Evolutionary conservation across 2,797 vertebrate species (phyloP), one percentile per base, ranked within the genome.

Genomic region (Catharus ustulatus): DNA sequence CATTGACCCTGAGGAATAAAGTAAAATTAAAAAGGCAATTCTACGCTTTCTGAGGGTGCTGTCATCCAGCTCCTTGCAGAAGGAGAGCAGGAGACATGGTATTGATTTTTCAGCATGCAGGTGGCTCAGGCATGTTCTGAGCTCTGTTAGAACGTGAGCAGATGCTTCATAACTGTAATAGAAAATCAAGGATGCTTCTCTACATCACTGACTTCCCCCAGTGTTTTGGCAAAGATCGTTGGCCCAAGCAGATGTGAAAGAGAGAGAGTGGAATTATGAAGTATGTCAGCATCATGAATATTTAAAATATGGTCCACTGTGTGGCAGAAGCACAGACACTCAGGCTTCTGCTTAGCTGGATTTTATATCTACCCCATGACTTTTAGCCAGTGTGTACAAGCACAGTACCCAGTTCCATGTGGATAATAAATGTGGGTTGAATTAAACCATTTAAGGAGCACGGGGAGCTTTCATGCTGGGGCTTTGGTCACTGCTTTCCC

Each of bases 101-200:
- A 68, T 43, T 34, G 85, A 80, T 83, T 91, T 71, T 40, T 66
- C 45, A 63, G 38, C 0, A 1, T 82, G 81, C 91, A 91, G 86
- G 91, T 92, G 30, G 66, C 46, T 93, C 85, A 79, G 63, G 84
- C 80, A 72, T 87, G 72, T 91, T 88, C 64, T 59, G 68, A 1
- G 23, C 66, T n/a, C 66, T 3, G 4, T 45, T 63, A 38, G 77
- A 88, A 92, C 9, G 6, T 62, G 43, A 84, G 64, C 92, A 91
- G 91, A 89, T 89, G 87, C 82, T 84, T 82, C 74, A 38, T 80
- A 93, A 71, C 57, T 71, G 66, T 69, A 79, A 61, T 5, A 85
- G 87, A 86, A 91, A 94, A 84, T 87, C 79, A 67, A 14, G 80
- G 83, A 83, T 67, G 46, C 71, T 89, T 84, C 87, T 82, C 64